A percentile compares a stretch with the other conserved stretches of the same genome.
Conservation (phyloP, 2,797 vertebrate species). For the Ceyx erithaca region DNA sequence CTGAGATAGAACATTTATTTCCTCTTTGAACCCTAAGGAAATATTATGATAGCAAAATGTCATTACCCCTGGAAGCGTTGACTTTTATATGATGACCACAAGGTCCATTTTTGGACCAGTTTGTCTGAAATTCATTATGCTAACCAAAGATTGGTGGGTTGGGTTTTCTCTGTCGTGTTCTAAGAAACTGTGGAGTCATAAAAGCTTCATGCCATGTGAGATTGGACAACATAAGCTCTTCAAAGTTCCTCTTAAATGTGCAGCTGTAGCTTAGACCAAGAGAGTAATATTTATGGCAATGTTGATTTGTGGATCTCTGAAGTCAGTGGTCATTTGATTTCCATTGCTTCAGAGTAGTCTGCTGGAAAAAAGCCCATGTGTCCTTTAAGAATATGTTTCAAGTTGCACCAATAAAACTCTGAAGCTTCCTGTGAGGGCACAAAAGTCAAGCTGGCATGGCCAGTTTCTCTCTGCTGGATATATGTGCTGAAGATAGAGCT, state of each 20-base stretch:
- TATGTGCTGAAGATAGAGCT: not conserved
- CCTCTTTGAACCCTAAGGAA: conserved; percentile 46
- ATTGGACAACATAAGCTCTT: not conserved
- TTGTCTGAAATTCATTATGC: conserved; percentile 44
- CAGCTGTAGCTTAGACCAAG: not conserved
- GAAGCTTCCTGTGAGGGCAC: not conserved
- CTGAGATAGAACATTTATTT: conserved; percentile 29
- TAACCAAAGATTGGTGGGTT: conserved; percentile 21
- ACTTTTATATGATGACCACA: conserved; percentile 29
- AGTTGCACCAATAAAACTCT: not conserved
- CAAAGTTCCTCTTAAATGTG: not conserved
- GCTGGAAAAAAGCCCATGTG: not conserved
- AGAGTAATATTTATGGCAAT: not conserved
- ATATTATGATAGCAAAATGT: conserved; percentile 28
- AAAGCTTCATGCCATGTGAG: conserved; percentile 7
- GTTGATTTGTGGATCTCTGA: not conserved
- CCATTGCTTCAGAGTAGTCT: not conserved
- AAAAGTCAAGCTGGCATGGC: not conserved
- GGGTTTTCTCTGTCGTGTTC: not conserved
- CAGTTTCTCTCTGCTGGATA: not conserved
- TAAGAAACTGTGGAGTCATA: not conserved
- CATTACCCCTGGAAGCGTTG: not conserved
- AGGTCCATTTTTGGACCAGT: conserved; percentile 7
- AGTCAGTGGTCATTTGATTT: not conserved
- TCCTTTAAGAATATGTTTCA: not conserved